phyloP scores from a whole-genome alignment of 2,113 vertebrate genomes.

The Oplegnathus fasciatus region DNA sequence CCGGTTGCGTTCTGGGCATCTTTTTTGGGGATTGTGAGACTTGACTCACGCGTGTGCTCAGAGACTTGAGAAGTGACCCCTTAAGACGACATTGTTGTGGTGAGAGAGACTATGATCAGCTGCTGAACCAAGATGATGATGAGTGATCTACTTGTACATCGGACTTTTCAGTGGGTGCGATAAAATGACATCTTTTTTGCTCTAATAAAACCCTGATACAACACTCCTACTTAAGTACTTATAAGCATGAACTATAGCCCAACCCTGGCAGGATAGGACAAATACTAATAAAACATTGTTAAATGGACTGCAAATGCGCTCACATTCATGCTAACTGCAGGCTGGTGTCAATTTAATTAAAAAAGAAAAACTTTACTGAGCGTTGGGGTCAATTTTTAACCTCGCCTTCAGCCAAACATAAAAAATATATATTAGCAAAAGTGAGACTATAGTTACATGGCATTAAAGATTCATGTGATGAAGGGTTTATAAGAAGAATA shows the following conservation, averaged over 20 bases:
- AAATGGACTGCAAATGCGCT: neutral
- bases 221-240: neutral
- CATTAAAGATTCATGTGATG: slow-evolving; percentile 11
- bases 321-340: neutral
- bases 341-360: too few relatives aligned
- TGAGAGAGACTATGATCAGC: neutral
- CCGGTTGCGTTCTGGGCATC: neutral
- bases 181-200: neutral
- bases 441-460: neutral
- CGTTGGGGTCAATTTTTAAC: neutral
- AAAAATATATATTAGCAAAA: neutral
- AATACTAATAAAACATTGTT: neutral
- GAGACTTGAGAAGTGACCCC: slow-evolving; percentile 4
- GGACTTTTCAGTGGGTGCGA: too few relatives aligned
- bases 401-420: neutral
- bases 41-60: neutral
- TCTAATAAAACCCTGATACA: neutral
- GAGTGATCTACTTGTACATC: neutral
- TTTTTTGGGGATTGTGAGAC: neutral
- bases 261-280: neutral
- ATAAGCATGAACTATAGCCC: neutral
- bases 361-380: neutral
- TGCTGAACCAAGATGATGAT: neutral
- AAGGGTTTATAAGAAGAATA: neutral
- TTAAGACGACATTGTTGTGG: neutral